Evolutionary conservation across 2,888 invertebrate genomes (phyloP), one percentile per base, ranked within the genome.

Genomic region (Drosophila percnosoma): DNA sequence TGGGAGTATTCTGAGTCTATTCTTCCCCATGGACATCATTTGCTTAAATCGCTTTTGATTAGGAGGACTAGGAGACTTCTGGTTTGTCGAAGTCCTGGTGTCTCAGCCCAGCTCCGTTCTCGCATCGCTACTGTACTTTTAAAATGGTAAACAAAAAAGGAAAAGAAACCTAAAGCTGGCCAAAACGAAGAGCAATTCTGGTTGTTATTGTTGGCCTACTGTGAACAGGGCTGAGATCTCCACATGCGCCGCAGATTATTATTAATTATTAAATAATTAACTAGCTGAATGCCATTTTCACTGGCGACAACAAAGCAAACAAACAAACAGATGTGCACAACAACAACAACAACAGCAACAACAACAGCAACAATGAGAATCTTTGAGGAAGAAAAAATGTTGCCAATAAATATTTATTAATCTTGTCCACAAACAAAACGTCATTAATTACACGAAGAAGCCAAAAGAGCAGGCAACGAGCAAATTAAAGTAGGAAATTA

Each of bases 401-500:
- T 59, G 57, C 66, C 70, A 80, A 82, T 71, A 69, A 81, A 77
- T 80, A 82, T 82, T 77, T 81, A 81, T 82, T 79, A 77, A 80
- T 80, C 67, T 67, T 82, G 76, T 72, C 58, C 58, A 36, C 67
- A 72, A 69, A 68, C 65, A 68, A 80, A 45, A 80, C 62, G 55
- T 71, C 80, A 81, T 81, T 73, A 76, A 81, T 75, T 71, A 81
- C 53, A 52, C 29, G 51, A 27, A 33, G n/a, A 27, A 49, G 38
- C 7, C 34, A 33, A 27, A 15, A 55, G 4, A 38, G 8, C 31
- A 11, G 11, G 34, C 27, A 21, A 48, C 27, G 8, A 18, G 8
- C 4, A 29, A 55, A 36, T 29, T 5, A 27, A 34, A 49, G 36
- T 15, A 1, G 24, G 24, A 21, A 21, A 21, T 21, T 21, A 21